phyloP scores from a whole-genome alignment of 2,113 vertebrate genomes.

The Sapayoa aenigma region DNA sequence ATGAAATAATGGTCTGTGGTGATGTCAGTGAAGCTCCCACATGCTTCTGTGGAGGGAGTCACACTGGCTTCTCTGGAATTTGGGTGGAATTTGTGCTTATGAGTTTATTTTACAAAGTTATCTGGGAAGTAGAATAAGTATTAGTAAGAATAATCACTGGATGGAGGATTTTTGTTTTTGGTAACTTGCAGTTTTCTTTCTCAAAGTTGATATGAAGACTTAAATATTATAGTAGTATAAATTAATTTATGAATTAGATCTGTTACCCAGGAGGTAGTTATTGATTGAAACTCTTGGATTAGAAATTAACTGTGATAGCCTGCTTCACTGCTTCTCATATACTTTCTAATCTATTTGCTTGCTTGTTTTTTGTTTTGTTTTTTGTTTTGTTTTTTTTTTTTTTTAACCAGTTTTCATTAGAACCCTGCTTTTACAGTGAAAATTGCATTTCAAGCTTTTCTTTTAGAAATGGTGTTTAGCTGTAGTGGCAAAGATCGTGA shows the following conservation, averaged over 20 bases:
- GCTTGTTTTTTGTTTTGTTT: neutral
- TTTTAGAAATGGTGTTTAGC: neutral
- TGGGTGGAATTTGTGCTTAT: neutral
- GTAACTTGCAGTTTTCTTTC: neutral
- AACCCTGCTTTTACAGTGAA: neutral
- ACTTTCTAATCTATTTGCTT: neutral
- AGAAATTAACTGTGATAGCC: neutral
- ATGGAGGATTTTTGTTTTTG: neutral
- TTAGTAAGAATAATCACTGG: neutral
- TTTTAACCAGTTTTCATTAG: neutral
- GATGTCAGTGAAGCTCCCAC: neutral
- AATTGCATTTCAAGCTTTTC: neutral
- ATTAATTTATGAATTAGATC: neutral
- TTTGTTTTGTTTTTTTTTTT: neutral
- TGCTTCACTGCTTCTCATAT: neutral
- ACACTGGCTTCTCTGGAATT: neutral
- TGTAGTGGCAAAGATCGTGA: neutral
- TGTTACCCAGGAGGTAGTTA: neutral
- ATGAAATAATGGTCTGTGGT: neutral
- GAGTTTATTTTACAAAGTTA: neutral
- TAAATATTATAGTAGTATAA: neutral
- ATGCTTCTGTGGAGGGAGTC: neutral
- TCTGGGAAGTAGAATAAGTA: neutral
- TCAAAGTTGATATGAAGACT: neutral
- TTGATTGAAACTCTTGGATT: neutral